Percentiles rank a stretch among this genome's conserved stretches.
Conservation (phyloP, 2,113 vertebrate genomes). For the Picathartes gymnocephalus region DNA sequence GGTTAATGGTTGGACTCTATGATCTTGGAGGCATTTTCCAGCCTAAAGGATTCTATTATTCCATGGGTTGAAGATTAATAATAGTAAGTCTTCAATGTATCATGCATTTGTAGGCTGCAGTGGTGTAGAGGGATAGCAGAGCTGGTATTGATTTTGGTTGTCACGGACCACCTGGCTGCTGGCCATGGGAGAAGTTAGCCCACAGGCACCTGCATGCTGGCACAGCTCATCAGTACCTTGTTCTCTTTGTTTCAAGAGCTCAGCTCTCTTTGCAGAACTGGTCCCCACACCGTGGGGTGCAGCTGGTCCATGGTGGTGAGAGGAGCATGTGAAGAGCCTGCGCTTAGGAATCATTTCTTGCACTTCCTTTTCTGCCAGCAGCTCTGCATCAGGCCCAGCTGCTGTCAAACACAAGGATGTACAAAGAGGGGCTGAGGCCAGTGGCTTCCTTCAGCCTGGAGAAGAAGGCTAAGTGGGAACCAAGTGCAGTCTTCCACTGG, state of each 20-base stretch:
- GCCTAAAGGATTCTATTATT: background rate
- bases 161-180: background rate
- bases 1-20: background rate
- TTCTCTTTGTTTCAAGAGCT: background rate
- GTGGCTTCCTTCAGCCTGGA: background rate
- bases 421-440: background rate
- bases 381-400: background rate
- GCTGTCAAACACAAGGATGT: background rate
- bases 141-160: background rate
- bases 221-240: fast-evolving
- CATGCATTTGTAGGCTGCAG: background rate
- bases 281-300: background rate
- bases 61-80: background rate
- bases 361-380: background rate
- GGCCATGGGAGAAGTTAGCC: background rate
- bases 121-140: fast-evolving
- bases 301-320: background rate
- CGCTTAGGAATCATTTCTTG: fast-evolving
- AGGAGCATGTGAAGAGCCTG: background rate
- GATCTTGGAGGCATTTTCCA: background rate
- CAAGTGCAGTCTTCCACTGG: background rate
- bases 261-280: background rate
- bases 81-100: background rate
- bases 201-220: background rate
- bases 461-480: background rate